Conservation (phyloP, 2,797 vertebrate genomes). For the Eurystomus glaucurus region DNA sequence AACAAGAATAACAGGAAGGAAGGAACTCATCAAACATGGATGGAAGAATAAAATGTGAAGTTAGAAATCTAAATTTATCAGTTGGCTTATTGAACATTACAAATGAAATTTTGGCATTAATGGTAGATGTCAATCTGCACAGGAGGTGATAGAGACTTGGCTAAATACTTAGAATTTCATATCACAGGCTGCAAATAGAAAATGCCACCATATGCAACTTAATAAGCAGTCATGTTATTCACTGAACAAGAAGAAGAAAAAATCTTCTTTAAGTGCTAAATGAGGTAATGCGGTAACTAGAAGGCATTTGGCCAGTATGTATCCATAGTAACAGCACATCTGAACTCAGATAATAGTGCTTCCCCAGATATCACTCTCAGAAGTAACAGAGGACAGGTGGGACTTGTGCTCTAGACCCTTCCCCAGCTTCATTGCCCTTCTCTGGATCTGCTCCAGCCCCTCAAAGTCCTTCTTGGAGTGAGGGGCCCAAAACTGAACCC, state of each 20-base stretch:
- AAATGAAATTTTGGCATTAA: neutral
- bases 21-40: neutral
- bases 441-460: neutral
- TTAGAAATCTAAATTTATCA: neutral
- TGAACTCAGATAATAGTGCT: neutral
- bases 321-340: neutral
- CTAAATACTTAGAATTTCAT: neutral
- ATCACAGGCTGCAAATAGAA: neutral
- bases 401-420: neutral
- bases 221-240: neutral
- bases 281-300: neutral
- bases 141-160: neutral
- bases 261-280: neutral
- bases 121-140: neutral
- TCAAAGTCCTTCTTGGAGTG: neutral
- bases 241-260: neutral
- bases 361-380: neutral
- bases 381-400: neutral
- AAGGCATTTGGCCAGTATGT: neutral
- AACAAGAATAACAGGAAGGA: neutral
- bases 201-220: conserved; percentile 11
- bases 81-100: neutral
- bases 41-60: neutral
- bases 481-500: neutral
- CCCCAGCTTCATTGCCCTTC: neutral